phyloP scores from a whole-genome alignment of 2,797 vertebrate genomes.

The Dermochelys coriacea region DNA sequence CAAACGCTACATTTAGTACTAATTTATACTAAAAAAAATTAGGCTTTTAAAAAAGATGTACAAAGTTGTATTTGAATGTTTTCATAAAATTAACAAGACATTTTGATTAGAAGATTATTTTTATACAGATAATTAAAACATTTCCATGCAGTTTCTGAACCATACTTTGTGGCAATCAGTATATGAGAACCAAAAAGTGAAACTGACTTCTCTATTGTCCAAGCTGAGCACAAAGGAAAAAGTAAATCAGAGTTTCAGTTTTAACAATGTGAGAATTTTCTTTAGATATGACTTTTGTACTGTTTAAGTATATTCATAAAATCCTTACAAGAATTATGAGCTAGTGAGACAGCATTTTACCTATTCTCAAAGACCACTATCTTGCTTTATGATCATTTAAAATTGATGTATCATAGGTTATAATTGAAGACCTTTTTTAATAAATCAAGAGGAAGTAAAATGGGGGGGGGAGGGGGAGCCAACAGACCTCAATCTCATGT shows the following conservation, averaged over 20 bases:
- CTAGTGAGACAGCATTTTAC: conserved; percentile 24
- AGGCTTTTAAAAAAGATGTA: neutral
- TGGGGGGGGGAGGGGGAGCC: neutral
- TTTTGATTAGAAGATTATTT: neutral
- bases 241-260: neutral
- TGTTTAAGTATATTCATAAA: conserved; percentile 49
- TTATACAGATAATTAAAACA: neutral
- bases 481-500: neutral
- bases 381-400: neutral
- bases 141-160: neutral
- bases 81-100: neutral
- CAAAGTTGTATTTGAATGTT: neutral
- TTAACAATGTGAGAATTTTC: conserved; percentile 34
- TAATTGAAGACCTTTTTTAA: conserved; percentile 1
- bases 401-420: conserved; percentile 25
- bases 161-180: neutral
- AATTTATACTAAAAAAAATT: neutral
- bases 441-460: conserved; percentile 44
- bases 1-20: neutral
- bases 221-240: conserved; percentile 16
- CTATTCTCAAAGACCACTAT: conserved; percentile 12
- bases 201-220: neutral
- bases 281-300: conserved; percentile 62
- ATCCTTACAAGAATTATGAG: conserved; percentile 47
- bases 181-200: neutral